A percentile compares a stretch with the other conserved stretches of the same genome.
These are phyloP conservation scores for Leistus spinibarbis DNA, from an alignment of 2,888 invertebrate species.

Conservation along the genomic window DNA sequence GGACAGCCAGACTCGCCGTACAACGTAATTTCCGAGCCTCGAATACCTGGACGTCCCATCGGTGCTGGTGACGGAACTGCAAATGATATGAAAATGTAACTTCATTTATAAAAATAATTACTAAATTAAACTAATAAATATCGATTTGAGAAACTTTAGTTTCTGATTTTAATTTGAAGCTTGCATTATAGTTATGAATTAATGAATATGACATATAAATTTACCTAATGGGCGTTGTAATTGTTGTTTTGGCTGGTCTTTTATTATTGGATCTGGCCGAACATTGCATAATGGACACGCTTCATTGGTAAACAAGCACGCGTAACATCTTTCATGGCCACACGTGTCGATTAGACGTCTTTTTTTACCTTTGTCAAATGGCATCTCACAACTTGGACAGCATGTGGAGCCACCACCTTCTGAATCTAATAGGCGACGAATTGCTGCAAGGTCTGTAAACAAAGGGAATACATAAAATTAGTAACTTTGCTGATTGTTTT, in stretches of 20 bases:
- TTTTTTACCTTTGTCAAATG: slow-evolving; percentile 96
- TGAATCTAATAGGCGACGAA: slow-evolving; percentile 78
- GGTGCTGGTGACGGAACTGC: slow-evolving; percentile 42
- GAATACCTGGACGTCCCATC: slow-evolving; percentile 60
- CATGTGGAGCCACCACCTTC: slow-evolving; percentile 68
- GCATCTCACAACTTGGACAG: slow-evolving; percentile 89
- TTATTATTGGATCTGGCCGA: not conserved
- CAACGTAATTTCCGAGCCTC: slow-evolving; percentile 58
- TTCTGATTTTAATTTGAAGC: not conserved
- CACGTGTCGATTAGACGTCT: slow-evolving; percentile 93
- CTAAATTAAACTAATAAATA: not conserved
- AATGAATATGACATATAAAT: not conserved
- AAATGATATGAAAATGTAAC: not conserved
- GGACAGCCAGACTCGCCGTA: slow-evolving; percentile 53
- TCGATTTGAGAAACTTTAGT: not conserved
- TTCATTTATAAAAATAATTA: not conserved
- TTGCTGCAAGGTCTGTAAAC: slow-evolving; percentile 81
- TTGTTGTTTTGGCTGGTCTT: not conserved
- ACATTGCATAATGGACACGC: slow-evolving; percentile 80
- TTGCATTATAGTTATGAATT: not conserved
- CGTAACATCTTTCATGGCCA: slow-evolving; percentile 94
- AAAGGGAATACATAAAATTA: slow-evolving; percentile 28
- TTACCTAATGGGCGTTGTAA: not conserved
- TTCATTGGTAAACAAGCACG: slow-evolving; percentile 92
- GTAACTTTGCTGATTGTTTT: no score